phyloP scores from a whole-genome alignment of 1,140 invertebrate species.

The Luehdorfia chinensis region DNA sequence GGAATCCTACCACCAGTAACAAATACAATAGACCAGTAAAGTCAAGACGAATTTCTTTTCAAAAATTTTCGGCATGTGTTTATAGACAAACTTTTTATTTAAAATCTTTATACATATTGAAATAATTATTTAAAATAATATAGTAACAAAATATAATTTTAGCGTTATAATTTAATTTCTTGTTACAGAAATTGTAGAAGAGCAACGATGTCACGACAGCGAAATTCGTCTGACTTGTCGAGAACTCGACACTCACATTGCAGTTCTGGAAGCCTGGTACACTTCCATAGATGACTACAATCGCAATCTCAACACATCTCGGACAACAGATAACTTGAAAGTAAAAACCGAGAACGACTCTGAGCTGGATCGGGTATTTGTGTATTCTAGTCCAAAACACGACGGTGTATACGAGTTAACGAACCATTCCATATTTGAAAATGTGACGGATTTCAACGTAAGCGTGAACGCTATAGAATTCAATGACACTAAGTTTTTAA shows the following conservation, averaged over 20 bases:
- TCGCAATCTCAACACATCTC: slow-evolving; percentile 29
- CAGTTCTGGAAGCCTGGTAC: slow-evolving; percentile 75
- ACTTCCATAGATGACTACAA: slow-evolving; percentile 57
- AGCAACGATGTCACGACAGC: slow-evolving; percentile 70
- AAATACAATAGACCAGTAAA: too few relatives aligned
- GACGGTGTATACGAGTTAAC: slow-evolving; percentile 61
- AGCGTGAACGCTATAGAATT: slow-evolving; percentile 18
- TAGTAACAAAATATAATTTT: too few relatives aligned
- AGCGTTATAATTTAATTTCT: slow-evolving; percentile 16
- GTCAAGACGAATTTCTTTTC: too few relatives aligned
- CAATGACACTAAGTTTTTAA: slow-evolving; percentile 33
- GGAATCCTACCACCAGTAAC: too few relatives aligned
- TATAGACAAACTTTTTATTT: too few relatives aligned
- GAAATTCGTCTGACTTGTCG: slow-evolving; percentile 74
- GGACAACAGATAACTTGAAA: slow-evolving; percentile 29
- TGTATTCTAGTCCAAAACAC: slow-evolving; percentile 65
- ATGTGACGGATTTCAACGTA: slow-evolving; percentile 27
- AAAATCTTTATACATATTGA: too few relatives aligned
- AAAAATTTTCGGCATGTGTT: too few relatives aligned
- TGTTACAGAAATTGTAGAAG: slow-evolving; percentile 77
- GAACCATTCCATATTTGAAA: slow-evolving; percentile 52
- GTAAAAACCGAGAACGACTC: slow-evolving; percentile 59
- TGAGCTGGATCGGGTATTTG: slow-evolving; percentile 53
- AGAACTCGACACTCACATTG: slow-evolving; percentile 72
- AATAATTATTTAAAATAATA: too few relatives aligned